Conservation (phyloP, 2,113 vertebrate species). For the Macaca nemestrina region DNA sequence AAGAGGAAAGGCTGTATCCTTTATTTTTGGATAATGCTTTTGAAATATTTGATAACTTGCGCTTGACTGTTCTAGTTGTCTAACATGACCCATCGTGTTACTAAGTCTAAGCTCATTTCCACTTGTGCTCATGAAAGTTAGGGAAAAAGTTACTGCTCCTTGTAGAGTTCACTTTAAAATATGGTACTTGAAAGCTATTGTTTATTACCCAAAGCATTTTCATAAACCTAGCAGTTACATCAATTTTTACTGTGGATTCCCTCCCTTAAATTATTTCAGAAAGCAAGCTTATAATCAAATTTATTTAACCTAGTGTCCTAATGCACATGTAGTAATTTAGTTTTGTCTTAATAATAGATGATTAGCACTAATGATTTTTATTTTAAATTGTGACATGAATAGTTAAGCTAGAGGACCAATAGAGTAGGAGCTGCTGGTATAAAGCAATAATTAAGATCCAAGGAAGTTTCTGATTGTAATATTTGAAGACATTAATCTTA, state of each 20-base stretch:
- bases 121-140: neutral
- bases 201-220: neutral
- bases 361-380: neutral
- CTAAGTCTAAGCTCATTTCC: neutral
- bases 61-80: neutral
- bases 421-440: neutral
- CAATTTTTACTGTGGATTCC: neutral
- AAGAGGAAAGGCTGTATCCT: neutral
- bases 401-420: neutral
- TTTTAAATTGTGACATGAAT: slow-evolving; percentile 30
- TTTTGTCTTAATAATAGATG: slow-evolving; percentile 21
- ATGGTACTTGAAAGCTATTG: neutral
- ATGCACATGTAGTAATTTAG: neutral
- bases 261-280: neutral
- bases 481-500: slow-evolving; percentile 27
- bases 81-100: neutral
- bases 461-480: slow-evolving; percentile 6
- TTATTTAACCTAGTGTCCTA: neutral
- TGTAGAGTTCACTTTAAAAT: neutral
- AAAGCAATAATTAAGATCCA: neutral
- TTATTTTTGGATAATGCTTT: slow-evolving; percentile 42
- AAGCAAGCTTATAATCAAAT: neutral
- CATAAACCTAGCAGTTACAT: neutral
- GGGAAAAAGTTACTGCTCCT: neutral
- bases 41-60: slow-evolving; percentile 46